A percentile compares a stretch with the other conserved stretches of the same genome.
Evolutionary conservation across 1,140 invertebrate genomes (phyloP).

Genomic region (Sinonovacula constricta): DNA sequence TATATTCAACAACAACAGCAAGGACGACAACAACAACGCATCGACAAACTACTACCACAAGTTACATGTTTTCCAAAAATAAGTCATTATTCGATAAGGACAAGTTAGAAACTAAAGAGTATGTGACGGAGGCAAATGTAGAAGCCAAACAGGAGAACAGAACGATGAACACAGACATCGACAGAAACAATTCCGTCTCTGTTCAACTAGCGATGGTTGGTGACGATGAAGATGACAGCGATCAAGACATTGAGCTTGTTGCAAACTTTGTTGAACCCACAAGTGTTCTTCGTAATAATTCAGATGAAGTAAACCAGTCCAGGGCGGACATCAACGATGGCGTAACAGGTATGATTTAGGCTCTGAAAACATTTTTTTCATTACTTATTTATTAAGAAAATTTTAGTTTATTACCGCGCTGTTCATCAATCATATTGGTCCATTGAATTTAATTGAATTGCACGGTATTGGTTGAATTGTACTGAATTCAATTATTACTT

Average conservation of each 20-base stretch:
- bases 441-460: background rate
- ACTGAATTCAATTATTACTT: background rate
- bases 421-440: background rate
- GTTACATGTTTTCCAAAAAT: background rate
- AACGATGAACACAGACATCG: background rate
- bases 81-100: background rate
- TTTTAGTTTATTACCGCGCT: background rate
- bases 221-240: background rate
- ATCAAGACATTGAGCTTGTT: slow-evolving; percentile 12
- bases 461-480: too few species aligned
- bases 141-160: background rate
- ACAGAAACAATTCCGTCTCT: slow-evolving; percentile 7
- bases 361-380: background rate
- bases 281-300: too few species aligned
- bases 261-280: slow-evolving; percentile 33
- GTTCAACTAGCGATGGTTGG: slow-evolving; percentile 27
- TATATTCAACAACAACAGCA: slow-evolving; percentile 50
- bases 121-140: background rate
- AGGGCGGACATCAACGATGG: background rate
- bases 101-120: background rate
- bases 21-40: slow-evolving; percentile 25
- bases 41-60: background rate
- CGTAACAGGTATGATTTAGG: slow-evolving; percentile 4
- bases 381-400: background rate
- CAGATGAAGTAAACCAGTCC: background rate